Percentiles rank a stretch among this genome's conserved stretches.
These are phyloP conservation scores for Perognathus longimembris DNA, from an alignment of 2,113 vertebrate genomes.

Conservation along the genomic window DNA sequence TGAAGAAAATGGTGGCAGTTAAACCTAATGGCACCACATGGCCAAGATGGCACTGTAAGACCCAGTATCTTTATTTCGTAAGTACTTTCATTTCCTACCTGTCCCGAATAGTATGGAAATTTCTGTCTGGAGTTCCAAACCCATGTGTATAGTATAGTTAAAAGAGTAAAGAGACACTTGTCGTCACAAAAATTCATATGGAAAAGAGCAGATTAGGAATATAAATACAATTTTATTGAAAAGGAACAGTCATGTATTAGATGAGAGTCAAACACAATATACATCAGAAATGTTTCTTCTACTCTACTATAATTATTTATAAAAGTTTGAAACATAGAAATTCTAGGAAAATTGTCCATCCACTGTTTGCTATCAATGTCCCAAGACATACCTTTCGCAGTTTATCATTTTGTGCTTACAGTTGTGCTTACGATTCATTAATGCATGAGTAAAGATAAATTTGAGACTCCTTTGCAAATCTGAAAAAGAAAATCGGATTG, in stretches of 20 bases:
- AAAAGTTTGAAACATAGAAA: background rate
- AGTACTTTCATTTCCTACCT: no score
- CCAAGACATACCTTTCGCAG: background rate
- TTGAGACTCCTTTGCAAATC: conserved; percentile 29
- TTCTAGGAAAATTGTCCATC: conserved; percentile 1
- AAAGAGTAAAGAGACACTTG: conserved; percentile 9
- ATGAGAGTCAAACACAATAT: background rate
- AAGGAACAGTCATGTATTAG: background rate
- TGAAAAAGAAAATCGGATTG: conserved; percentile 54
- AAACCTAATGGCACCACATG: no score
- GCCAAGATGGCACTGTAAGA: no score
- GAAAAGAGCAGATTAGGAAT: background rate
- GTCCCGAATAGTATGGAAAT: background rate
- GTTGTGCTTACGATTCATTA: conserved; percentile 53
- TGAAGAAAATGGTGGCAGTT: no score
- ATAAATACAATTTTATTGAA: conserved; percentile 24
- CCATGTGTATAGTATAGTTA: background rate
- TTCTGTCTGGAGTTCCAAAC: background rate
- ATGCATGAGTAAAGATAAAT: conserved; percentile 8
- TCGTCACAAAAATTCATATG: background rate
- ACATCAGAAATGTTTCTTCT: background rate
- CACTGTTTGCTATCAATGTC: conserved; percentile 27
- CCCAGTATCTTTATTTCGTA: no score
- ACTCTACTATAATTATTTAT: background rate
- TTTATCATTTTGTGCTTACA: conserved; percentile 44